Conservation (phyloP, 2,113 vertebrate genomes). For the Amblyopsis rosae region DNA sequence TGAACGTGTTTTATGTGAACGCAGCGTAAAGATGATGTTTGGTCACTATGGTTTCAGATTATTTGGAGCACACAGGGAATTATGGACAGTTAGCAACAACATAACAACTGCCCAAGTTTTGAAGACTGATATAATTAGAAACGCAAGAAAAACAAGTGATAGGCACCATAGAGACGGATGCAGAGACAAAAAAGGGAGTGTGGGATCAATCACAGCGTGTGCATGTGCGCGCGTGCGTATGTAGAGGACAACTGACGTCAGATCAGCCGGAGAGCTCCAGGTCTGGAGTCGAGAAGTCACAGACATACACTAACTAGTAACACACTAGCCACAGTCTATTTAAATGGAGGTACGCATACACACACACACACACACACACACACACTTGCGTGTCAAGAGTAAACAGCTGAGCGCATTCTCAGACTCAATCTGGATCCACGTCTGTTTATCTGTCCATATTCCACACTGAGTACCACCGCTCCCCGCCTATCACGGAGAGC, state of each 20-base stretch:
- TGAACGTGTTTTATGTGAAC: too few species aligned
- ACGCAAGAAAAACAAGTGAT: too few species aligned
- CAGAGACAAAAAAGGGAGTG: too few species aligned
- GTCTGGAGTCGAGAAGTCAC: conserved; percentile 28
- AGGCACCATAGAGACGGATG: too few species aligned
- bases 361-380: conserved; percentile 1
- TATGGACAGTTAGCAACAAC: too few species aligned
- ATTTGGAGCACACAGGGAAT: too few species aligned
- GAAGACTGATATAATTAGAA: too few species aligned
- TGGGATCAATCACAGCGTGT: background rate
- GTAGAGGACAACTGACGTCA: conserved; percentile 33
- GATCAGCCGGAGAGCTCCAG: conserved; percentile 13
- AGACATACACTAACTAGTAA: too few species aligned
- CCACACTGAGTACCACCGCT: background rate
- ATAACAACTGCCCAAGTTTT: too few species aligned
- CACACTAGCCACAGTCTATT: too few species aligned
- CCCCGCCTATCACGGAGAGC: background rate
- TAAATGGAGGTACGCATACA: background rate
- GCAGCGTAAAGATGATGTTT: too few species aligned
- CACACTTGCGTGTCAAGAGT: background rate
- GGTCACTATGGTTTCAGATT: too few species aligned
- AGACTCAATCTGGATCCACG: conserved; percentile 3
- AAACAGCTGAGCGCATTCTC: background rate
- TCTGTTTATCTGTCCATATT: conserved; percentile 1
- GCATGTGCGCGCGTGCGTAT: background rate